These are phyloP conservation scores for Gopherus evgoodei DNA, from an alignment of 2,113 vertebrate species.

Conservation along the genomic window DNA sequence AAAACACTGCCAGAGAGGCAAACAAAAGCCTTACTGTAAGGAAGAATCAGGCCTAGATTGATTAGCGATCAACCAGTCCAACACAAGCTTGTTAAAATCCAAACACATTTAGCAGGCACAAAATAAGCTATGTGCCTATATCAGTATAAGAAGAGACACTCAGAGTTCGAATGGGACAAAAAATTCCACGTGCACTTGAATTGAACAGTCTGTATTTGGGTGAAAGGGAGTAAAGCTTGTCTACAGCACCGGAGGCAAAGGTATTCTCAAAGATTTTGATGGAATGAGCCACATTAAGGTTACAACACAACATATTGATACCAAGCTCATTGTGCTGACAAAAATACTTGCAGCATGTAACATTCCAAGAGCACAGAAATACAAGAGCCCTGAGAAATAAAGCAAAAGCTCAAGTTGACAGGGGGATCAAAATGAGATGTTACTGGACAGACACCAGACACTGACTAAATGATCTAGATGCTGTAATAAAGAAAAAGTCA, in stretches of 20 bases:
- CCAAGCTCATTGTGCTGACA: not conserved
- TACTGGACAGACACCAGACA: not conserved
- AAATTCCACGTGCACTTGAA: not conserved
- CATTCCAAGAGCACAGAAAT: not conserved
- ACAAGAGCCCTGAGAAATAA: not conserved
- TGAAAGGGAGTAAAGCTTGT: too few species aligned
- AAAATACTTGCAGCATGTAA: not conserved
- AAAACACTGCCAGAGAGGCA: fast-evolving
- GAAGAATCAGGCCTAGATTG: not conserved
- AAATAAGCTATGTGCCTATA: not conserved
- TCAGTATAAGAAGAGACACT: slow-evolving; percentile 15
- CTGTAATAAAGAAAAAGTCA: not conserved
- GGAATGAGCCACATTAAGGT: not conserved
- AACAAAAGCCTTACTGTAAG: fast-evolving
- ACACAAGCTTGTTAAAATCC: fast-evolving
- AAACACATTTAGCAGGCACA: not conserved
- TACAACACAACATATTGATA: not conserved
- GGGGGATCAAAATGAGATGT: not conserved
- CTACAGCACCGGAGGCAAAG: not conserved
- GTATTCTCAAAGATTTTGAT: not conserved
- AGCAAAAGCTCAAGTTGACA: not conserved
- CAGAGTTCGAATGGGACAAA: not conserved
- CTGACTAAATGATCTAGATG: not conserved
- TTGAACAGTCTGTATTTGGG: slow-evolving; percentile 30
- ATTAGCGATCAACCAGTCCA: not conserved